phyloP scores from a whole-genome alignment of 2,888 invertebrate species.

The Ophion ellenae region DNA sequence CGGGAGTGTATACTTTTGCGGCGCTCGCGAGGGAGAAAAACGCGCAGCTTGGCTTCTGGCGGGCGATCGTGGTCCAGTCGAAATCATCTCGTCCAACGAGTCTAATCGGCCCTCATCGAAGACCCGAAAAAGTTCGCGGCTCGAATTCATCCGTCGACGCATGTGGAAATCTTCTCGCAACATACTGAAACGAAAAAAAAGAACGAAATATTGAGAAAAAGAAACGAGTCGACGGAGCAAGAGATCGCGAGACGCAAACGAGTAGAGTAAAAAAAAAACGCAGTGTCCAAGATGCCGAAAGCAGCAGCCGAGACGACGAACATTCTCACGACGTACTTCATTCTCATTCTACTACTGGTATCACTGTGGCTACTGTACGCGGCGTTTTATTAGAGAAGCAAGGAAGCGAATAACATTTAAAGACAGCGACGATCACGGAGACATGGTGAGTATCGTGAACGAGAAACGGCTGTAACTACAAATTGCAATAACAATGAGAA shows the following conservation, averaged over 20 bases:
- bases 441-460: constrained; percentile 49
- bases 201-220: neutral
- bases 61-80: constrained; percentile 56
- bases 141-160: neutral
- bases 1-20: constrained; percentile 67
- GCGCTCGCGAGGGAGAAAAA: constrained; percentile 17
- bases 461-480: neutral
- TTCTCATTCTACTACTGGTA: constrained; percentile 88
- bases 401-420: neutral
- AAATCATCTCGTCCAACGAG: constrained; percentile 37
- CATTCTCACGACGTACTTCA: constrained; percentile 89
- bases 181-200: constrained; percentile 10
- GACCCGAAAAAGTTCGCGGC: constrained; percentile 15
- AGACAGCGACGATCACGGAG: constrained; percentile 29
- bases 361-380: constrained; percentile 89
- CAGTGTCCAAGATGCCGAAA: constrained; percentile 73
- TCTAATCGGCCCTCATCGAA: neutral
- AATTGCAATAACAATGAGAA: neutral
- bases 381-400: constrained; percentile 84
- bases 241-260: constrained; percentile 16
- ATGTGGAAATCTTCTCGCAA: constrained; percentile 5
- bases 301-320: constrained; percentile 86
- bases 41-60: constrained; percentile 32
- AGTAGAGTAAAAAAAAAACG: constrained; percentile 6
- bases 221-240: neutral